phyloP scores from a whole-genome alignment of 2,113 vertebrate genomes.

The Philantomba maxwellii region DNA sequence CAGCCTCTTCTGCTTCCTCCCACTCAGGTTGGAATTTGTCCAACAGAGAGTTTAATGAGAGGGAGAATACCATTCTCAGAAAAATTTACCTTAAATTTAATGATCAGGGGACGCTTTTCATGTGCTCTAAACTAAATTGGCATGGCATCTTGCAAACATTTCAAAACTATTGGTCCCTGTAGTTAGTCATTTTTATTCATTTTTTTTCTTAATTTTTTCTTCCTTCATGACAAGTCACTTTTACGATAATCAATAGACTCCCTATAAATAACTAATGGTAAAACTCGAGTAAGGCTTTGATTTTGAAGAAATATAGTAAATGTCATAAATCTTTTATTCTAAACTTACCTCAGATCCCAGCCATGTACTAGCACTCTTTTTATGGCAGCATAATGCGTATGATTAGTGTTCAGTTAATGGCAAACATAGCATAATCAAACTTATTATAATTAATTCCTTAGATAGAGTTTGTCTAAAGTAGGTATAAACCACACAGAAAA shows the following conservation, averaged over 20 bases:
- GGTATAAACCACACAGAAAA: neutral
- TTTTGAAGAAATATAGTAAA: neutral
- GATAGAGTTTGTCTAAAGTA: neutral
- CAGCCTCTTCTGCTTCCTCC: slow-evolving; percentile 81
- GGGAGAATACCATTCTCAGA: slow-evolving; percentile 90
- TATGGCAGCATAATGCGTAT: neutral
- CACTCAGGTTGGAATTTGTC: slow-evolving; percentile 87
- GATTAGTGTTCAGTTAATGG: neutral
- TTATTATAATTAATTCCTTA: slow-evolving; percentile 3
- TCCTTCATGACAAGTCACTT: neutral
- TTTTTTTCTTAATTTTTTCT: neutral
- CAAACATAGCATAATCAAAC: neutral
- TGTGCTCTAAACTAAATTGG: neutral
- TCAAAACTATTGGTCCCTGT: neutral
- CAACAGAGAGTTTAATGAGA: slow-evolving; percentile 85
- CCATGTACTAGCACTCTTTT: neutral
- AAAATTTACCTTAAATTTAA: slow-evolving; percentile 85
- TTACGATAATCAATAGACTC: neutral
- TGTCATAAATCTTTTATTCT: neutral
- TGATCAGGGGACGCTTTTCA: neutral
- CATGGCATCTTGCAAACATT: neutral
- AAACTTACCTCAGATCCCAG: neutral
- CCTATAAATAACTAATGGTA: neutral
- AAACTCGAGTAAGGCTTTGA: neutral
- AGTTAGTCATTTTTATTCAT: neutral